A percentile compares a stretch with the other conserved stretches of the same genome.
phyloP scores from a whole-genome alignment of 2,797 vertebrate species.

The Mallotus villosus region DNA sequence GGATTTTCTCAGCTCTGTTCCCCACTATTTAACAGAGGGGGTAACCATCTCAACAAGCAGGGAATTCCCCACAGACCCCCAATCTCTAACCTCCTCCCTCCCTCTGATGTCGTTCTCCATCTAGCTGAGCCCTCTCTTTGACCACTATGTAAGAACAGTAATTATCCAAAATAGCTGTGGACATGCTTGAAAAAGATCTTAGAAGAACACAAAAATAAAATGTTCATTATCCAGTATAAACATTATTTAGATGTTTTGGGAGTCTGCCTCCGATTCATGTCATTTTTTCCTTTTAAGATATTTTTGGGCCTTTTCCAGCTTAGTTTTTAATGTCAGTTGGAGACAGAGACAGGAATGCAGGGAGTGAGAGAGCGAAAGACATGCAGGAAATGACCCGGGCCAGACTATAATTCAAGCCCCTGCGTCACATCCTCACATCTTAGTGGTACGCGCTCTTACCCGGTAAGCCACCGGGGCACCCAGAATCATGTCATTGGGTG shows the following conservation, averaged over 20 bases:
- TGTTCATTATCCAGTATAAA: slow-evolving; percentile 36
- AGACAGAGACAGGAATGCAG: too few relatives aligned
- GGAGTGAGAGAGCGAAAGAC: too few relatives aligned
- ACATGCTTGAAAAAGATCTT: background rate
- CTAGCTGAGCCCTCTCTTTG: background rate
- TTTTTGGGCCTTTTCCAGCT: too few relatives aligned
- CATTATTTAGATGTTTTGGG: slow-evolving; percentile 52
- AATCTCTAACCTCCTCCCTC: background rate
- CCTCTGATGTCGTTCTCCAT: background rate
- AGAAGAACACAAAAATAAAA: slow-evolving; percentile 15
- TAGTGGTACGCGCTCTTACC: too few relatives aligned
- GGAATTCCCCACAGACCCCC: slow-evolving; percentile 2
- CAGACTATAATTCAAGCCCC: too few relatives aligned
- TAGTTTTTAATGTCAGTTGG: too few relatives aligned
- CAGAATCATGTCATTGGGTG: too few relatives aligned
- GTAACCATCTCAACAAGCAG: background rate
- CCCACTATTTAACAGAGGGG: background rate
- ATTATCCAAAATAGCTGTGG: background rate
- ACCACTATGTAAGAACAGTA: background rate
- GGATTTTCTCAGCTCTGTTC: background rate
- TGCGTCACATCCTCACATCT: too few relatives aligned
- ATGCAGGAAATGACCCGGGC: too few relatives aligned
- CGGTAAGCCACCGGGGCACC: too few relatives aligned
- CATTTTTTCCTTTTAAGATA: slow-evolving; percentile 31
- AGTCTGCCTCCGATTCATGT: slow-evolving; percentile 58